These are phyloP conservation scores for Cephonodes hylas DNA, from an alignment of 2,888 invertebrate genomes.

Conservation along the genomic window DNA sequence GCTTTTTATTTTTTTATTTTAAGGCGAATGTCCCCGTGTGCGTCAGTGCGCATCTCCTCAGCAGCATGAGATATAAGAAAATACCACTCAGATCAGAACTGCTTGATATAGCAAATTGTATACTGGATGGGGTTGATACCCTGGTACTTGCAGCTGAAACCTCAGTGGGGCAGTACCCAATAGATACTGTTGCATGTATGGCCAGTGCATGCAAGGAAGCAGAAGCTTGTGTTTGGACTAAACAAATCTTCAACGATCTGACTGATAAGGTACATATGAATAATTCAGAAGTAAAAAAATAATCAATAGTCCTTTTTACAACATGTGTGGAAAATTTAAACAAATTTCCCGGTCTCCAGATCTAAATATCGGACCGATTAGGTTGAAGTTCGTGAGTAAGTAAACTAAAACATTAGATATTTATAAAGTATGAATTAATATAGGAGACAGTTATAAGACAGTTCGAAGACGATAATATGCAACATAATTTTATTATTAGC, in stretches of 20 bases:
- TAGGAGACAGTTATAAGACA: too few species aligned
- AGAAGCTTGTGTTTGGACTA: conserved; percentile 84
- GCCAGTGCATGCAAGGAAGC: conserved; percentile 84
- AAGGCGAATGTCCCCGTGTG: conserved; percentile 62
- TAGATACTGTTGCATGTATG: conserved; percentile 67
- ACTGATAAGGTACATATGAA: conserved; percentile 57
- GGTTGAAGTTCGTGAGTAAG: too few species aligned
- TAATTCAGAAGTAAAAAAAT: background rate
- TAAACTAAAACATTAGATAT: too few species aligned
- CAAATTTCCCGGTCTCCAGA: too few species aligned
- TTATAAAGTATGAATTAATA: too few species aligned
- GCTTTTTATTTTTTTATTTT: background rate
- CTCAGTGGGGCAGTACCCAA: conserved; percentile 83
- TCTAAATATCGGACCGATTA: too few species aligned
- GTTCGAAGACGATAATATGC: too few species aligned
- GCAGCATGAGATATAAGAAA: conserved; percentile 57
- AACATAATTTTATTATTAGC: too few species aligned
- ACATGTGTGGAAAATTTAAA: too few species aligned
- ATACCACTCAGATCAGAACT: conserved; percentile 81
- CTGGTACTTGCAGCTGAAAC: conserved; percentile 86
- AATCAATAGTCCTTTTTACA: too few species aligned
- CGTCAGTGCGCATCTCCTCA: conserved; percentile 57
- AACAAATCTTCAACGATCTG: conserved; percentile 63
- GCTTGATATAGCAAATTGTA: conserved; percentile 86
- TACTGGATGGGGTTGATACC: conserved; percentile 87